Evolutionary conservation across 2,888 invertebrate genomes (phyloP).

Genomic region (Lasioglossum figueresi): DNA sequence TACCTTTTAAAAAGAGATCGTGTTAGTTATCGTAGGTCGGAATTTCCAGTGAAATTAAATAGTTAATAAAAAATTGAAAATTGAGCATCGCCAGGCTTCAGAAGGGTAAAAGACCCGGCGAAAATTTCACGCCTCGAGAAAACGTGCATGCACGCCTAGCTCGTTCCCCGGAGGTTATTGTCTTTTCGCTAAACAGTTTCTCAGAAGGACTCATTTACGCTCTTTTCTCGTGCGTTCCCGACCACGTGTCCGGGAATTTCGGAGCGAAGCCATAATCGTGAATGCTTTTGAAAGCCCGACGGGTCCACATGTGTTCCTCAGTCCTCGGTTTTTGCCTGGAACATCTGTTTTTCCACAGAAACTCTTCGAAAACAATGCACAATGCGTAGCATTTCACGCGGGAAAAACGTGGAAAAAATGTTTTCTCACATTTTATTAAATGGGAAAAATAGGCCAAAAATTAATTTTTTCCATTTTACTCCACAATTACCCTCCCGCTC

Average conservation of each 20-base stretch:
- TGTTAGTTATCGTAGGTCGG: background rate
- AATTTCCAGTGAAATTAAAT: background rate
- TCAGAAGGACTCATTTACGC: conserved; percentile 57
- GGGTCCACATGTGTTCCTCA: conserved; percentile 61
- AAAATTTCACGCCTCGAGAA: background rate
- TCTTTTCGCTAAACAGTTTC: conserved; percentile 62
- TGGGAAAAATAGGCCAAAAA: no score
- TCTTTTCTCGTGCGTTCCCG: conserved; percentile 8
- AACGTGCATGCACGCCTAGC: background rate
- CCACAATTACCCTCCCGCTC: no score
- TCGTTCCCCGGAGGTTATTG: conserved; percentile 31
- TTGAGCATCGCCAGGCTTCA: background rate
- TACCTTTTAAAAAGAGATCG: no score
- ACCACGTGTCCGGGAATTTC: conserved; percentile 44
- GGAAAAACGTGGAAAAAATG: background rate
- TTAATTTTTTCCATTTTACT: no score
- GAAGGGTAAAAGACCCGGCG: background rate
- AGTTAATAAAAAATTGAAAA: background rate
- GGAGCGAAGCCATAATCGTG: conserved; percentile 21
- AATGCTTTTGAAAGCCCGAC: conserved; percentile 30
- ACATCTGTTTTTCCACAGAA: background rate
- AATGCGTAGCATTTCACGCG: background rate
- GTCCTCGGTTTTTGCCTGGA: conserved; percentile 39
- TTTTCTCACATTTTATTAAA: background rate
- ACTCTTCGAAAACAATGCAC: background rate